These are phyloP conservation scores for Falco naumanni DNA, from an alignment of 2,797 vertebrate species.

Conservation along the genomic window DNA sequence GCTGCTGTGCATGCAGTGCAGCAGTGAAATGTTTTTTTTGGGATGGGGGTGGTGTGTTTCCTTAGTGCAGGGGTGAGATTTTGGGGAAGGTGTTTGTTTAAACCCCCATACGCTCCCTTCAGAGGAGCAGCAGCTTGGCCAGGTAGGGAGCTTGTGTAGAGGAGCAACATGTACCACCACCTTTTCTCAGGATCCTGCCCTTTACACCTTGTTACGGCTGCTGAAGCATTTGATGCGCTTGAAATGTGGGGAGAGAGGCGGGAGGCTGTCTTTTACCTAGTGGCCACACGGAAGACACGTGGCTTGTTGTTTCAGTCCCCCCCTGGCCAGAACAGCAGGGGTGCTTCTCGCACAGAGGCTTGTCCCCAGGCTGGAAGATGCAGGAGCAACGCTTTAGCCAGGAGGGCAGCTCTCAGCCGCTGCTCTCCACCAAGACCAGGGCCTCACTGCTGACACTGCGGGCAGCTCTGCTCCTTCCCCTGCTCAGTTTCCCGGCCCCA, in stretches of 20 bases:
- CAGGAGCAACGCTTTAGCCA: not conserved
- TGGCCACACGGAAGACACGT: not conserved
- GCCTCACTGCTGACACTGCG: fast-evolving
- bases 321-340: not conserved
- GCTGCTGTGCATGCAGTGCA: too few relatives aligned
- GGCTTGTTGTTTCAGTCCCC: too few relatives aligned
- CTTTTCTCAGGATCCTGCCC: not conserved
- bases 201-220: not conserved
- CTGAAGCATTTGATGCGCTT: not conserved
- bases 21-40: not conserved
- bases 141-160: not conserved
- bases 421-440: fast-evolving
- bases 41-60: not conserved
- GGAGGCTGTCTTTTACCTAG: not conserved
- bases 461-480: not conserved
- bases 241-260: not conserved
- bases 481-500: not conserved
- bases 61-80: not conserved
- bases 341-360: not conserved
- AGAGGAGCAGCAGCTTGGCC: not conserved
- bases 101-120: too few relatives aligned
- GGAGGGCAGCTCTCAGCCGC: not conserved
- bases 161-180: fast-evolving
- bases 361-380: not conserved
- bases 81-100: not conserved